Base-by-base conservation (phyloP, 2,797 vertebrate genomes). In the Lacerta bilineata region DNA sequence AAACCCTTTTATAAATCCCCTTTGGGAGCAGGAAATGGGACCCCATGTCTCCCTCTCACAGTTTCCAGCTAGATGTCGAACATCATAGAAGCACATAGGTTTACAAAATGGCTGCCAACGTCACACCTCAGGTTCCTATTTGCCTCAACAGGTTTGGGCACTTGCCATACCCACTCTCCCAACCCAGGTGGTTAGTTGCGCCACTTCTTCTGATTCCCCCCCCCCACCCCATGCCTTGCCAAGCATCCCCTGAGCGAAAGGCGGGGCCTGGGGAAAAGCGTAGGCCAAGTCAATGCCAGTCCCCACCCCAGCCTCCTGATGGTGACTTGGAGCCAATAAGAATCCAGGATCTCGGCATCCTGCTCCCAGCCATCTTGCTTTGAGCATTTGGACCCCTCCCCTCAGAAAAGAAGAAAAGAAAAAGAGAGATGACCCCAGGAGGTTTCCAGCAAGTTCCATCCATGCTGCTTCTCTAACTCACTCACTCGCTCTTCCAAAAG, bases 131-230 rank as follows among this genome's bases (percentile, higher is more conserved):
- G 43, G 27, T 41, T 74, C 33, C 74, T 66, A 8, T 46, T 46
- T 81, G 36, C 68, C 50, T 59, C 27, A 81, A 81, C 86, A 81
- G 50, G 86, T 61, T 36, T 61, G 36, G 50, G 68, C 39, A 72
- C 36, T n/a, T 80, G 50, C 78, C 78, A 41, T 33, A 78, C 15
- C 50, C 25, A 27, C 61, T 27, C 9, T 23, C 77, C 83, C 69
- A 81, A 13, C 41, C 71, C 69, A 23, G 41, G 10, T 36, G 66
- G 23, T 8, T 29, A 36, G 71, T 41, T 66, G 83, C 15, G 9
- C 39, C 41, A 66, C 43, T 64, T 4, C 59, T 61, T 66, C 17
- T 74, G 15, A 15, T 18, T 8, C 3, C 69, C 55, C 61, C 20
- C 27, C 59, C 74, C 17, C n/a, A n/a, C n/a, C n/a, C 17, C 68